Conservation (phyloP, 2,113 vertebrate species). For the Cettia cetti region DNA sequence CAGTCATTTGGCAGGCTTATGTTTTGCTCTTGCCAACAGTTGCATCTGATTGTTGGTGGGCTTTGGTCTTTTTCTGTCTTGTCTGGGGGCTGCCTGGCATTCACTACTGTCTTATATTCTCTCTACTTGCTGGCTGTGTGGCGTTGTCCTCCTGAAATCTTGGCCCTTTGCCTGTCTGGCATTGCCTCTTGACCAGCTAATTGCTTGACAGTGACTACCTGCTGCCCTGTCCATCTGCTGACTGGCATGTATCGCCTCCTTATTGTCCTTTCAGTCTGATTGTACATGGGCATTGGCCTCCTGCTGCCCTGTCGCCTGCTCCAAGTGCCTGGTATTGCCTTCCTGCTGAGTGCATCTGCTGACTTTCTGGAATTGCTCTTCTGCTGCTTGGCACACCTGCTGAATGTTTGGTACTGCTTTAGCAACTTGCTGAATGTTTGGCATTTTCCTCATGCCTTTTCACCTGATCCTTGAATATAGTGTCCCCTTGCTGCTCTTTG, state of each 20-base stretch:
- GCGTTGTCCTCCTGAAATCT: constrained; percentile 32
- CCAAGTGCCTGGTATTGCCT: constrained; percentile 44
- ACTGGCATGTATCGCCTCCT: background rate
- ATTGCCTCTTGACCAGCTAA: constrained; percentile 42
- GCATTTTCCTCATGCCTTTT: constrained; percentile 59
- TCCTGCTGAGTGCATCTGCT: constrained; percentile 56
- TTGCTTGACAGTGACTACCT: constrained; percentile 49
- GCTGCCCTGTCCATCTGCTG: constrained; percentile 38
- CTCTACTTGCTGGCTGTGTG: constrained; percentile 59
- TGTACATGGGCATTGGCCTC: constrained; percentile 2
- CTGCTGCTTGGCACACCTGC: constrained; percentile 67
- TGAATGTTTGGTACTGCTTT: constrained; percentile 53
- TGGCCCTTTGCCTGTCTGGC: constrained; percentile 60
- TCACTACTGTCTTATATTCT: constrained; percentile 36
- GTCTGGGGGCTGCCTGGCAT: constrained; percentile 27
- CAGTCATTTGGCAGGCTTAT: constrained; percentile 23
- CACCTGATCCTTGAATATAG: constrained; percentile 41
- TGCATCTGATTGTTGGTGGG: constrained; percentile 2
- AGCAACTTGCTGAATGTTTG: constrained; percentile 54
- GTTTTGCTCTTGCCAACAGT: constrained; percentile 29
- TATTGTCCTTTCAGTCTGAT: background rate
- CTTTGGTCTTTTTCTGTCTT: constrained; percentile 33
- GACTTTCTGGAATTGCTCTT: constrained; percentile 49
- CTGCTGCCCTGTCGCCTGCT: constrained; percentile 23
- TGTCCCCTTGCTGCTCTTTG: constrained; percentile 27